Base-by-base conservation (phyloP, 1,140 invertebrate genomes). In the Oryctes rhinoceros region DNA sequence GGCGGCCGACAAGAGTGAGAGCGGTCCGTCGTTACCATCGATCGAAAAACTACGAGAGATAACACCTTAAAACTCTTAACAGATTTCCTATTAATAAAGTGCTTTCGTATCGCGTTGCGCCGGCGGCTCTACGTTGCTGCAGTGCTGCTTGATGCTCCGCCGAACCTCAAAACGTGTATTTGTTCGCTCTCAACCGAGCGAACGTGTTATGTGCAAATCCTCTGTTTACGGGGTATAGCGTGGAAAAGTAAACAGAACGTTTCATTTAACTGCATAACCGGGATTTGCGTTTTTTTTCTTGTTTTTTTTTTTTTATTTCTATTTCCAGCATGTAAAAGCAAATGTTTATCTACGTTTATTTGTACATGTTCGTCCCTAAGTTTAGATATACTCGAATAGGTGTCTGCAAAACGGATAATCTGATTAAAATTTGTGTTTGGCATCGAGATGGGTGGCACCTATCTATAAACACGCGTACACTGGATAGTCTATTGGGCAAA, bases 71-170 rank as follows among this genome's bases (percentile, higher is more conserved):
- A 59, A 59, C 53, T 59, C 15, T 59, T 18, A 18, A n/a, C 53
- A 59, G 53, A 59, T 59, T 59, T 53, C 13, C 53, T 59, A 59
- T 59, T 59, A 59, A 59, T 59, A 59, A 59, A 30, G 24, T 30
- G 18, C n/a, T 3, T 6, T 59, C 2, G 53, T n/a, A 59, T 59
- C 5, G 53, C 53, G 53, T n/a, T 18, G 53, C 18, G 13, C n/a
- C 6, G 53, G 53, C 53, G 15, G 53, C 53, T 59, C 6, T 59
- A 44, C 3, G 39, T 59, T 6, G 13, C n/a, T 59, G 53, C 13
- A 15, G n/a, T 15, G 53, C n/a, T 59, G 15, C 53, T n/a, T 3
- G 11, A 59, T 15, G 53, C 53, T 18, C 18, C 15, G 53, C 53
- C n/a, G 53, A 59, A 59, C 53, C 53, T 18, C 53, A 59, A 59